Evolutionary conservation across 2,888 invertebrate genomes (phyloP), one percentile per base, ranked within the genome.

Genomic region (Mythimna impura): DNA sequence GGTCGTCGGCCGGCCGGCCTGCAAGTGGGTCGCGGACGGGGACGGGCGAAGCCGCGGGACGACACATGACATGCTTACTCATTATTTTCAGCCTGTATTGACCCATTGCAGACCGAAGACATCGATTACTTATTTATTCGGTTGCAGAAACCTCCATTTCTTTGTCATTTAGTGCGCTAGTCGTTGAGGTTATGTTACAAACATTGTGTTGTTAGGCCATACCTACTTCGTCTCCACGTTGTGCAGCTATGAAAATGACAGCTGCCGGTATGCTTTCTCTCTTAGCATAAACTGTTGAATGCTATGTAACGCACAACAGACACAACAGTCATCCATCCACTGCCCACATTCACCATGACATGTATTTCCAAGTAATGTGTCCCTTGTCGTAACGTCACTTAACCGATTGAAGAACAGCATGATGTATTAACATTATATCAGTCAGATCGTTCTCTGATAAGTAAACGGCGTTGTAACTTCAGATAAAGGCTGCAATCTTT

Each of bases 1-100:
- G 84, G 86, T 84, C 84, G 76, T 64, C 75, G 84, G 57, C 78
- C 83, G 78, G 73, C 57, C 72, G 76, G 57, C 60, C n/a, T 71
- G 74, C 80, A 81, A 83, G 71, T 86, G 69, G 86, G 78, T 78
- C 85, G 80, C 66, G 63, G 60, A 20, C 43, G 70, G 64, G 61
- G 73, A 61, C 65, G 40, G n/a, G 14, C 40, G 62, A 57, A 34
- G 57, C 66, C 62, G 40, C 66, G 70, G 62, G 62, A 60, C 63
- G 55, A 71, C 58, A 70, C 58, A 63, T 40, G 54, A 36, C 55
- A 40, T 14, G 43, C 25, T 20, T 66, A 55, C 66, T 81, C 54
- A 66, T 81, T 69, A 62, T 55, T 69, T 69, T 62, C 36, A 66
- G 65, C 54, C 40, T 66, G 40, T 81, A 69, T 66, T 81, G 65